A percentile compares a stretch with the other conserved stretches of the same genome.
These are phyloP conservation scores for Bothrops jararaca DNA, from an alignment of 2,113 vertebrate species.

Conservation along the genomic window DNA sequence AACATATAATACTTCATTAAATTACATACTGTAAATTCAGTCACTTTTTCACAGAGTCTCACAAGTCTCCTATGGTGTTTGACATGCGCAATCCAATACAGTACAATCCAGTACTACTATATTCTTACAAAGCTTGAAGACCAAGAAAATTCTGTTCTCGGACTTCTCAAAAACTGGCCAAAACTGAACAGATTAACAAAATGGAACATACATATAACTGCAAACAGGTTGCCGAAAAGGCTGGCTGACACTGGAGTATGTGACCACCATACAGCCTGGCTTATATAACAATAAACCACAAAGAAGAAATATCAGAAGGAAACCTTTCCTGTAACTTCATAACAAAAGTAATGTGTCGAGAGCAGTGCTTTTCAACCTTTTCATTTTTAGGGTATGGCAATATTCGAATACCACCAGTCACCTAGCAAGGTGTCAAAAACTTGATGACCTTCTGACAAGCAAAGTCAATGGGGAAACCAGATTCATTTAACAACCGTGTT, in stretches of 20 bases:
- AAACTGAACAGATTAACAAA: background rate
- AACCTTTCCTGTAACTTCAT: background rate
- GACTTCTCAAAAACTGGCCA: background rate
- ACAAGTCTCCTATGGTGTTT: background rate
- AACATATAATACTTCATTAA: background rate
- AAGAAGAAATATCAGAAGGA: background rate
- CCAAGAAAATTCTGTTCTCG: background rate
- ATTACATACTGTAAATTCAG: background rate
- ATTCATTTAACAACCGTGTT: too few species aligned
- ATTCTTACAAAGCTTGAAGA: background rate
- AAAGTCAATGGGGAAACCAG: too few species aligned
- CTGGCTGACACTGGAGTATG: background rate
- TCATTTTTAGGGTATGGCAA: too few species aligned
- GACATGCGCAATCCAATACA: too few species aligned
- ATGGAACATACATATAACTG: background rate
- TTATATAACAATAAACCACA: background rate
- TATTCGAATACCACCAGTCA: too few species aligned
- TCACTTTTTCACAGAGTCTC: background rate
- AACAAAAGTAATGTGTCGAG: background rate
- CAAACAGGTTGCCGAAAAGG: background rate
- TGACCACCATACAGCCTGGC: too few species aligned
- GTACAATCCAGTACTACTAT: background rate
- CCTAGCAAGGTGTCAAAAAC: too few species aligned
- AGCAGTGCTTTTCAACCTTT: too few species aligned
- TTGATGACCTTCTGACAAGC: too few species aligned